phyloP scores from a whole-genome alignment of 37 sponge, comb jelly and placozoan genomes.

The Agelas oroides region DNA sequence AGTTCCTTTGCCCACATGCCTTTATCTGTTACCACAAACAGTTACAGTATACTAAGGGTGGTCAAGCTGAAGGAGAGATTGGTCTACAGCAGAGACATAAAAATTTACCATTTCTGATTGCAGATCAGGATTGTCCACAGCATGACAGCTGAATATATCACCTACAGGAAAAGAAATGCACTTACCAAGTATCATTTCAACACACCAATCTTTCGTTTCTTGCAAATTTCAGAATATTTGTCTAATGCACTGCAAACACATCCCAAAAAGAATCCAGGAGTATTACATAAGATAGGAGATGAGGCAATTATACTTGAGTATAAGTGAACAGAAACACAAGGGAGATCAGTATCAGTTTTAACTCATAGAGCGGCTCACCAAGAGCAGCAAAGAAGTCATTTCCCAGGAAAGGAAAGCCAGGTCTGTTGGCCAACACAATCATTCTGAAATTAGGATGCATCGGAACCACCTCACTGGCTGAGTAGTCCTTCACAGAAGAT shows the following conservation, averaged over 20 bases:
- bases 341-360: not conserved
- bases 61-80: too few relatives aligned
- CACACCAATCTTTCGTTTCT: too few relatives aligned
- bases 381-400: conserved; percentile 95
- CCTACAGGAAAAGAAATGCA: conserved; percentile 52
- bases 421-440: conserved; percentile 93
- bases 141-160: conserved; percentile 93
- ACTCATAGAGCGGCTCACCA: conserved; percentile 20
- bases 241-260: too few relatives aligned
- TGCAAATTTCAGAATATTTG: too few relatives aligned
- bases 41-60: too few relatives aligned
- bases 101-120: conserved; percentile 92
- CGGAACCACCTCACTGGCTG: conserved; percentile 24
- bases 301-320: too few relatives aligned
- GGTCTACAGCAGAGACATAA: too few relatives aligned
- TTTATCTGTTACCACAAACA: too few relatives aligned
- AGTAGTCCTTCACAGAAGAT: not conserved
- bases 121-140: conserved; percentile 91
- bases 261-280: too few relatives aligned
- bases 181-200: too few relatives aligned
- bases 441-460: conserved; percentile 91
- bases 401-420: conserved; percentile 96
- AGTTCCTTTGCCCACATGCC: too few relatives aligned
- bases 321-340: not conserved
- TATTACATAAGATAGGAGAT: too few relatives aligned